phyloP scores from a whole-genome alignment of 2,797 vertebrate species.

The Ispidina lecontei region DNA sequence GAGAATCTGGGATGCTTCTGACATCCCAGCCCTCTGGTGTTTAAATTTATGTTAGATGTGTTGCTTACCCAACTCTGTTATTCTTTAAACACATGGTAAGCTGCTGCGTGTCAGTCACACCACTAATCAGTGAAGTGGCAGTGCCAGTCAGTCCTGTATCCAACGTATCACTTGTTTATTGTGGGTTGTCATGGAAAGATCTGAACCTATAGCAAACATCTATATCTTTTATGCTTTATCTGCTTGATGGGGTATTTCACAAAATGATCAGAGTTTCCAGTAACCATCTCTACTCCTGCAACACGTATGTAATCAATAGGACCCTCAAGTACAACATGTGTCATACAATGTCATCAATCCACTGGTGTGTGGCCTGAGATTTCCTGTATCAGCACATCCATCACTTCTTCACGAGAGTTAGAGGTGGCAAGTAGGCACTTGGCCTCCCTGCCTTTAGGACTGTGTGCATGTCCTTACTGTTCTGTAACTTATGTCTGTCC shows the following conservation, averaged over 20 bases:
- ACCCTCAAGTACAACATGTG: neutral
- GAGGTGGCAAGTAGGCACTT: neutral
- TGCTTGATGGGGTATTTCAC: neutral
- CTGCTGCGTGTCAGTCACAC: neutral
- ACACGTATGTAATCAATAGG: neutral
- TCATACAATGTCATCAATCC: neutral
- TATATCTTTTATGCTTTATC: neutral
- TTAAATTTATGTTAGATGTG: neutral
- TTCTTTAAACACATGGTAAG: neutral
- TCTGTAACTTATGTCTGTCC: neutral
- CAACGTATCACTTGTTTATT: neutral
- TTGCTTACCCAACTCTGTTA: neutral
- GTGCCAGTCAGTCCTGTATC: neutral
- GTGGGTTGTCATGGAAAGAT: neutral
- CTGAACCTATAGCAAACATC: neutral
- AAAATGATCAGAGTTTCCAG: neutral
- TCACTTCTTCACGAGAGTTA: neutral
- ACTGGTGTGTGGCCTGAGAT: neutral
- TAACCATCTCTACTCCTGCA: neutral
- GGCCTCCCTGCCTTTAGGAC: neutral
- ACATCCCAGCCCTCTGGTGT: neutral
- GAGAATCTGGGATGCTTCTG: neutral
- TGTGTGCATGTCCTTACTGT: neutral
- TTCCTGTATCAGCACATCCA: neutral
- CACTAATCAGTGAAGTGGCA: neutral